Conservation (phyloP, 2,113 vertebrate genomes). For the Gymnogyps californianus region DNA sequence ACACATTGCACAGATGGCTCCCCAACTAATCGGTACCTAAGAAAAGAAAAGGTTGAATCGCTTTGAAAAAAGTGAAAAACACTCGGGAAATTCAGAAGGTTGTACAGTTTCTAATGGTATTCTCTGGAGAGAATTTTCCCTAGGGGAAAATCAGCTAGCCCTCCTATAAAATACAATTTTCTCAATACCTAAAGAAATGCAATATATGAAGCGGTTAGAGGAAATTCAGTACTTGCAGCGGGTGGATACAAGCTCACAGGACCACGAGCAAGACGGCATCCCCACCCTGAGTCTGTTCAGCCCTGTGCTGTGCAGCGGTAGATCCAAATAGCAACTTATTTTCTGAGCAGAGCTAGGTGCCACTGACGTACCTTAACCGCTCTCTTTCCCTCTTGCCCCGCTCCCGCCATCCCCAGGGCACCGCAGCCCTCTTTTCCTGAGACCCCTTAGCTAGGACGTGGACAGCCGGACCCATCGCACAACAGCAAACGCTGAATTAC, state of each 20-base stretch:
- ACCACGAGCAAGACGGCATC: rapidly evolving
- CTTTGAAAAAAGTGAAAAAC: neutral
- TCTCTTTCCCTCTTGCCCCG: neutral
- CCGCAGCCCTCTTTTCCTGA: neutral
- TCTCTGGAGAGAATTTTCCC: neutral
- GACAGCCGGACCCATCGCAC: neutral
- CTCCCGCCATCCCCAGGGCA: neutral
- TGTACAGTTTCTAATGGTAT: neutral
- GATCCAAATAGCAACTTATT: neutral
- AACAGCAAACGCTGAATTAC: neutral
- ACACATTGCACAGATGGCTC: rapidly evolving
- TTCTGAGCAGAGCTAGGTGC: neutral
- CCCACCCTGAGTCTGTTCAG: neutral
- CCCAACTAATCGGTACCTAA: constrained; percentile 10
- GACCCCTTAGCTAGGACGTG: rapidly evolving
- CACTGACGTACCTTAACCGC: rapidly evolving
- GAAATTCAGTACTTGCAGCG: no score
- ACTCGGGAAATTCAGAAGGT: neutral
- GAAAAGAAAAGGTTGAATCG: neutral
- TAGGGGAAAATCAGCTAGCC: neutral
- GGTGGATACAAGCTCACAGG: neutral
- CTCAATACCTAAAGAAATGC: neutral
- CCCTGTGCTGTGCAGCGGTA: rapidly evolving
- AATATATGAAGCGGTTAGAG: neutral
- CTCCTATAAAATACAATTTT: neutral